Base-by-base conservation (phyloP, 2,888 invertebrate species). In the Drosophila paramelanica region DNA sequence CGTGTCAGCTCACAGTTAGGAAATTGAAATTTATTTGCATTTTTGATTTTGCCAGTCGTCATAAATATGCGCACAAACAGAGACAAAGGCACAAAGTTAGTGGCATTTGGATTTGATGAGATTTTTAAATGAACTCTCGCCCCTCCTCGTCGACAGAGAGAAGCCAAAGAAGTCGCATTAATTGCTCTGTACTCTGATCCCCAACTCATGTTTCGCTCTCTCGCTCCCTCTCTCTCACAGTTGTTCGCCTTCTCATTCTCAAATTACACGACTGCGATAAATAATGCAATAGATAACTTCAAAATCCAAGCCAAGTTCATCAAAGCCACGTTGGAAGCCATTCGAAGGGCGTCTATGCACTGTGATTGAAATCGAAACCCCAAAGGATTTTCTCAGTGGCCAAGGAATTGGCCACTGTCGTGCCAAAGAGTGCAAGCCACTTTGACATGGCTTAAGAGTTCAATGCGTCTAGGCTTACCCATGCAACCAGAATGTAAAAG, bases 1-100 rank as follows among this genome's bases (percentile, higher is more conserved):
- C 66, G 59, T 76, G 85, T 72, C 81, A 67, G 55, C 67, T 75
- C 67, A 61, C 60, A 74, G 83, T 74, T 86, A 79, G 72, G 77
- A 74, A 88, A 88, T 87, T 87, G 87, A 87, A 89, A 87, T 87
- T 89, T 87, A 87, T 87, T 89, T 89, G 88, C 86, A 86, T 88
- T 88, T 88, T 86, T 89, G 89, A 86, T 89, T 86, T 79, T 81
- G 23, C 62, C 70, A 81, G 73, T 67, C 83, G 52, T 72, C 77
- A 86, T 82, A 86, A 87, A 83, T 84, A 84, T 84, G 84, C 87
- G 53, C 66, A 67, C 36, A 43, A 41, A 43, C 31, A 53, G 57
- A 38, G 50, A 46, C 42, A 42, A 56, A 47, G 50, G 25, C 36
- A 51, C 62, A 31, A 53, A 53, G 47, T 64, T 64, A 58, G 53